Conservation (phyloP, 2,888 invertebrate species). For the Aphrophora alni region DNA sequence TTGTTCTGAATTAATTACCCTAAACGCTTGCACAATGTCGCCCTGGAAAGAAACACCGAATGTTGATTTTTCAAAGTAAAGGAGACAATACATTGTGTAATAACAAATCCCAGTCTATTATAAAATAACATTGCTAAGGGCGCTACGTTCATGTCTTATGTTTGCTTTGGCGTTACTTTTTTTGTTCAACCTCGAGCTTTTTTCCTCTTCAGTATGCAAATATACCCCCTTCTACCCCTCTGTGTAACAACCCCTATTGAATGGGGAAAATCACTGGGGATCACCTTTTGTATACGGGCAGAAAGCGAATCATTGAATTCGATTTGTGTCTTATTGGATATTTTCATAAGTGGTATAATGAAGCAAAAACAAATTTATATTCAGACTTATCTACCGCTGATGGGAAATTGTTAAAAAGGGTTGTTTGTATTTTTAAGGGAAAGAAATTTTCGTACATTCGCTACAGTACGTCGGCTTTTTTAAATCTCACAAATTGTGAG, state of each 20-base stretch:
- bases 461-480: too few species aligned
- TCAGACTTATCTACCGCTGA: too few species aligned
- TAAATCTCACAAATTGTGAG: too few species aligned
- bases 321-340: constrained; percentile 1
- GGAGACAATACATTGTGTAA: neutral
- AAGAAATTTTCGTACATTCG: too few species aligned
- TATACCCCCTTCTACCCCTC: constrained; percentile 21
- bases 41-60: too few species aligned
- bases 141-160: neutral
- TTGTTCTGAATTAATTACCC: neutral
- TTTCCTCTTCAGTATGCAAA: constrained; percentile 43
- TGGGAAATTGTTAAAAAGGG: too few species aligned
- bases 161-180: neutral
- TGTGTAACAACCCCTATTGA: neutral
- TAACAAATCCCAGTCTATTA: neutral
- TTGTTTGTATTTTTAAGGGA: too few species aligned
- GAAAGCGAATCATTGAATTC: neutral
- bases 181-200: constrained; percentile 1
- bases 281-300: neutral
- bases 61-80: too few species aligned
- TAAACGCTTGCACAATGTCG: neutral
- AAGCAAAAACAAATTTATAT: too few species aligned
- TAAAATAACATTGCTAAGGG: neutral
- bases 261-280: neutral
- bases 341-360: neutral